Evolutionary conservation across 2,797 vertebrate genomes (phyloP), one percentile per base, ranked within the genome.

Genomic region (Sebastes dallii): DNA sequence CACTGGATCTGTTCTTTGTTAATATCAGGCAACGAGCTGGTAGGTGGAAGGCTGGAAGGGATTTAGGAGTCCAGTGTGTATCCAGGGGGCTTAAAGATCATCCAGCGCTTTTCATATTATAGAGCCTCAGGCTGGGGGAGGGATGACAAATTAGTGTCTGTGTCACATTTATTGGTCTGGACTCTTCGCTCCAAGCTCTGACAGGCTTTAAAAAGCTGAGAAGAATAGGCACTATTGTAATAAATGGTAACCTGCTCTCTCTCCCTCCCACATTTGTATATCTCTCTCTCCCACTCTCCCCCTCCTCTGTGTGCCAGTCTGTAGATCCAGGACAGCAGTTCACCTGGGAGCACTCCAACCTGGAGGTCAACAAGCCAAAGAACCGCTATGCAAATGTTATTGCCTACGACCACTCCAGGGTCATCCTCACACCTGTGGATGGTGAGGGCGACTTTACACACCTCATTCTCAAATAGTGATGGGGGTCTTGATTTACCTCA

Each of bases 351-450:
- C 96, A 99, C 85, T 99, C 98, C 76, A 99, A 99, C 94, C 94
- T 98, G 82, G 98, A 99, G 88, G 97, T 99, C 86, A 99, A 99
- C 89, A 99, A 99, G 92, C 97, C 98, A 14, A 99, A 99, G 96
- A 99, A 99, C 83, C 98, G 98, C 89, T 99, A 99, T 64, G 98
- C 98, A 86, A 99, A 99, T 0, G 97, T 99, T 71, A 98, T 99
- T 0, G 97, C 98, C 77, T 99, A 99, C 1, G 98, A 99, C 92
- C 98, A 99, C 90, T 98, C 98, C 0, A 96, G 98, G 12, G 98
- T 99, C 85, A 96, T 99, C 90, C 96, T 99, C 65, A 96, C 96
- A 32, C 96, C 97, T 16, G 95, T 97, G 0, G 97, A 99, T 12
- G 97, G 98, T 98, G 91, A 97, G 59, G 11, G 2, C 9, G 5